phyloP scores from a whole-genome alignment of 1,140 invertebrate genomes.

The Cherax destructor region DNA sequence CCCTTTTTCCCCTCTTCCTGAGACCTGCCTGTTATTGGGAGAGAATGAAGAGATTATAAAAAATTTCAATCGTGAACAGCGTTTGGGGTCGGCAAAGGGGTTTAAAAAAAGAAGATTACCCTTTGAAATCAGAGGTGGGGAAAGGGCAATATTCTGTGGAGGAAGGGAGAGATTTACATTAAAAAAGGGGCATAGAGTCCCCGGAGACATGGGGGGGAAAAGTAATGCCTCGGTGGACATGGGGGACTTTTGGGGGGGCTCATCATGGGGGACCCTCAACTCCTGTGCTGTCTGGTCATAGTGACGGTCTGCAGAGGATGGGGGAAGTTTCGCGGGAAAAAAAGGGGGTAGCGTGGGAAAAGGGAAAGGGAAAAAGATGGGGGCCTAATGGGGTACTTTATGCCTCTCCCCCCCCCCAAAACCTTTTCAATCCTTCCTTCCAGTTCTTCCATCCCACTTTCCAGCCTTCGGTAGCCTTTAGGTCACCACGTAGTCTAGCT shows the following conservation, averaged over 20 bases:
- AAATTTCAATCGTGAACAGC: neutral
- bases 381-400: neutral
- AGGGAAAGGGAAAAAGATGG: neutral
- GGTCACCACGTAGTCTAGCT: neutral
- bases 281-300: neutral
- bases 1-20: too few species aligned
- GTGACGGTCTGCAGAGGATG: constrained; percentile 2
- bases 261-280: neutral
- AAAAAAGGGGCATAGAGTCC: neutral
- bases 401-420: neutral
- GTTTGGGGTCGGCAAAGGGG: neutral
- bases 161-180: neutral
- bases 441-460: constrained; percentile 1
- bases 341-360: neutral
- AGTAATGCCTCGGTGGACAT: neutral
- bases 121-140: neutral
- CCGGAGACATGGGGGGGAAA: neutral
- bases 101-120: neutral
- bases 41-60: neutral
- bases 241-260: neutral
- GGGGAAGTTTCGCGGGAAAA: neutral
- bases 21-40: neutral
- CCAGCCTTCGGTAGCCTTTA: neutral
- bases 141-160: neutral
- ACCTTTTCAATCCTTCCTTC: constrained; percentile 2